Evolutionary conservation across 1,140 invertebrate species (phyloP).

Genomic region (Aphelinus atriplicis): DNA sequence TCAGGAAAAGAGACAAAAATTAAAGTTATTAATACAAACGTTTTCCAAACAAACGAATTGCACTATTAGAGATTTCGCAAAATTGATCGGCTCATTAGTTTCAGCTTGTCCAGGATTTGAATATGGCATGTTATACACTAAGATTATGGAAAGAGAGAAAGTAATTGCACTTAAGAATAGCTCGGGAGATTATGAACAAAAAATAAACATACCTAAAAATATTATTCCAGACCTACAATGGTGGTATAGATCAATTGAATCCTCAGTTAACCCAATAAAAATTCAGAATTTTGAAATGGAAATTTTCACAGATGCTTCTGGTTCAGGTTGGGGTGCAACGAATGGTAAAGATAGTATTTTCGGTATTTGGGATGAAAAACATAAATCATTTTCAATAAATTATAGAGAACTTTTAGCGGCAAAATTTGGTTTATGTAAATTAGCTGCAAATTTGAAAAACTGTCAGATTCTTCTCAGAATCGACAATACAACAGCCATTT

Average conservation of each 20-base stretch:
- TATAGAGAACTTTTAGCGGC: constrained; percentile 35
- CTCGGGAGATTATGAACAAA: neutral
- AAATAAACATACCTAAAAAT: neutral
- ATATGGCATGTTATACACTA: constrained; percentile 21
- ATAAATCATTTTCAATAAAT: constrained; percentile 29
- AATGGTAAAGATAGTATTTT: constrained; percentile 30
- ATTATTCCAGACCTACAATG: constrained; percentile 3
- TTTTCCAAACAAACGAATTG: constrained; percentile 13
- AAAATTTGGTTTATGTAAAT: constrained; percentile 22
- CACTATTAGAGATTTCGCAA: constrained; percentile 17
- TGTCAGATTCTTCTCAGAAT: constrained; percentile 34
- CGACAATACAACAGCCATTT: constrained; percentile 38
- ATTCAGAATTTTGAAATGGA: neutral
- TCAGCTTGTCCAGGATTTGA: neutral
- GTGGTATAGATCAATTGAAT: constrained; percentile 1
- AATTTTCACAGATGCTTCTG: constrained; percentile 21
- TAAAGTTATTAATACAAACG: neutral
- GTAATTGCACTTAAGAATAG: neutral
- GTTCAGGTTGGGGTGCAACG: constrained; percentile 25
- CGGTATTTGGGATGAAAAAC: neutral
- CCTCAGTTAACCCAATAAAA: neutral
- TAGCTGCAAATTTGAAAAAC: neutral
- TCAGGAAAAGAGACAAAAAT: constrained; percentile 5
- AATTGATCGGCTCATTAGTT: constrained; percentile 14
- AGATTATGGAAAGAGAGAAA: constrained; percentile 11